These are phyloP conservation scores for Chunga burmeisteri DNA, from an alignment of 2,113 vertebrate species.

Conservation along the genomic window DNA sequence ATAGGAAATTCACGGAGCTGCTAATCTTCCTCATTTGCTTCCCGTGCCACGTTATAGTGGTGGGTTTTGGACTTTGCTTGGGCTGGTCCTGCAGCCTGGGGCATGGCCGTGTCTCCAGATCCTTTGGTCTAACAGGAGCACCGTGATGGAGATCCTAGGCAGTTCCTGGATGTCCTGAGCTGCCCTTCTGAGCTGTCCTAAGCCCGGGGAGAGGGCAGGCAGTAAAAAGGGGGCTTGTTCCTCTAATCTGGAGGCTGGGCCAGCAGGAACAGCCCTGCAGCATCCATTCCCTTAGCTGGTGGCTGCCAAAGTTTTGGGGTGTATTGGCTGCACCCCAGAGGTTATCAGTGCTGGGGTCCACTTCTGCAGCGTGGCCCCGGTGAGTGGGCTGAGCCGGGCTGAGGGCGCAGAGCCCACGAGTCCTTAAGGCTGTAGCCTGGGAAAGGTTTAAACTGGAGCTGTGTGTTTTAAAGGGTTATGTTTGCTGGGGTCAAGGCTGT, in stretches of 20 bases:
- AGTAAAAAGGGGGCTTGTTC: background rate
- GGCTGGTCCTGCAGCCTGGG: background rate
- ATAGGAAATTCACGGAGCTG: background rate
- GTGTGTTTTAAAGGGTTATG: background rate
- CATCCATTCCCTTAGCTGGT: background rate
- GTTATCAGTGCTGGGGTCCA: background rate
- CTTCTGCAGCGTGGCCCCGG: accelerated
- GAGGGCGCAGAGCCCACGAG: background rate
- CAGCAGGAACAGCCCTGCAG: background rate
- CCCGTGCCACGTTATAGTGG: accelerated
- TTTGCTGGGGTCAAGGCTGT: background rate
- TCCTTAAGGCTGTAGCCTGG: background rate
- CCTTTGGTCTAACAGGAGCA: background rate
- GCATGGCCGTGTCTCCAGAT: background rate
- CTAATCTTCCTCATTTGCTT: background rate
- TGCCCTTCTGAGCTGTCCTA: background rate
- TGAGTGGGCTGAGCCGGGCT: background rate
- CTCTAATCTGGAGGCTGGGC: background rate
- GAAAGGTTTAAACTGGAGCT: background rate
- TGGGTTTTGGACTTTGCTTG: background rate
- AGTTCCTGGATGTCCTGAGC: background rate
- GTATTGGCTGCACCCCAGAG: background rate
- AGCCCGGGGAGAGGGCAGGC: background rate
- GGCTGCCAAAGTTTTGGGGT: background rate
- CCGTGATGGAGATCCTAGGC: background rate